A percentile compares a stretch with the other conserved stretches of the same genome.
Conservation (phyloP, 2,797 vertebrate genomes). For the Parotocinclus haroldoi region DNA sequence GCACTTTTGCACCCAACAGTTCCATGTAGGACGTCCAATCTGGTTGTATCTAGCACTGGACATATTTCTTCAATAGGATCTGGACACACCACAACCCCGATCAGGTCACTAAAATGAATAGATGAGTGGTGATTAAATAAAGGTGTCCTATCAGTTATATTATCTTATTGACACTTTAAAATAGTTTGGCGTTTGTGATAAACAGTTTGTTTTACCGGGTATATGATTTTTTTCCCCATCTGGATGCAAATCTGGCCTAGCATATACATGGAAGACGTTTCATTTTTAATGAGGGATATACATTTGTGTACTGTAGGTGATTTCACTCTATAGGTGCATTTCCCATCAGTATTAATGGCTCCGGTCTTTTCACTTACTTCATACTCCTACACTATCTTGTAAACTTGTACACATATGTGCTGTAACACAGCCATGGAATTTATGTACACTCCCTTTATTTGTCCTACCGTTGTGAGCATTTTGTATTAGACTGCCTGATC, state of each 20-base stretch:
- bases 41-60: too few species aligned
- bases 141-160: too few species aligned
- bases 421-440: slow-evolving; percentile 16
- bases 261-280: slow-evolving; percentile 21
- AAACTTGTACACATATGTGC: slow-evolving; percentile 21
- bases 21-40: too few species aligned
- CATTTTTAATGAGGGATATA: slow-evolving; percentile 25
- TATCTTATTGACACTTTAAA: too few species aligned
- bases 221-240: too few species aligned
- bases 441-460: not conserved
- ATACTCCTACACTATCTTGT: slow-evolving; percentile 16
- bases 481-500: not conserved
- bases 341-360: slow-evolving; percentile 20
- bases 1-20: too few species aligned
- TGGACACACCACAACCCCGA: too few species aligned
- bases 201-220: too few species aligned
- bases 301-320: slow-evolving; percentile 15
- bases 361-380: slow-evolving; percentile 12
- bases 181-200: too few species aligned
- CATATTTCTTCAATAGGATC: too few species aligned
- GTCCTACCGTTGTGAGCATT: not conserved
- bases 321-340: slow-evolving; percentile 7
- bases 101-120: too few species aligned
- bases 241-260: not conserved
- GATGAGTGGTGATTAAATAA: too few species aligned